Evolutionary conservation across 1,140 invertebrate species (phyloP).

Genomic region (Hydropsyche tenuis): DNA sequence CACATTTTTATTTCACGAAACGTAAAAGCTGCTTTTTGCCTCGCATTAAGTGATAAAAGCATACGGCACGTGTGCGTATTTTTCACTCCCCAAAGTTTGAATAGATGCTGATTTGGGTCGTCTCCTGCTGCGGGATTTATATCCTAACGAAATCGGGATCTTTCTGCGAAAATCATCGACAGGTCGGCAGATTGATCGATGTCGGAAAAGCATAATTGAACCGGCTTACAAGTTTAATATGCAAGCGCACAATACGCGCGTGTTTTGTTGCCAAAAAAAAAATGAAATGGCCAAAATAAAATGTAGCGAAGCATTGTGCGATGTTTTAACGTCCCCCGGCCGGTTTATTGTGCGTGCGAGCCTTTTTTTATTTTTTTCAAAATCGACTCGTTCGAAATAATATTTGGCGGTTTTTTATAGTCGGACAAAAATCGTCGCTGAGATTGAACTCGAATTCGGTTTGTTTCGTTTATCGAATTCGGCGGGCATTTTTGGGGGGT

Average conservation of each 20-base stretch:
- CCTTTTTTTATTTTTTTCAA: neutral
- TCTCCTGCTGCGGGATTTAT: conserved; percentile 6
- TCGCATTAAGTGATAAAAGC: conserved; percentile 4
- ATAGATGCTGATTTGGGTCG: conserved; percentile 21
- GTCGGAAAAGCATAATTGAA: conserved; percentile 29
- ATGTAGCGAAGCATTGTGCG: neutral
- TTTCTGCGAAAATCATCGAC: conserved; percentile 20
- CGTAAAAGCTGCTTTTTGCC: conserved; percentile 1
- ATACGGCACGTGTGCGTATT: neutral
- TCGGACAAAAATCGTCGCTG: neutral
- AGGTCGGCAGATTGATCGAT: conserved; percentile 30
- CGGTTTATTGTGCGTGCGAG: neutral
- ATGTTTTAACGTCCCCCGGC: neutral
- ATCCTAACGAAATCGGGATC: neutral
- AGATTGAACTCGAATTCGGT: too few species aligned
- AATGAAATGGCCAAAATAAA: neutral
- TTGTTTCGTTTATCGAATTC: too few species aligned
- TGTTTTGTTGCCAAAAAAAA: too few species aligned
- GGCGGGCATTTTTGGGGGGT: too few species aligned
- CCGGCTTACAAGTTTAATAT: conserved; percentile 22
- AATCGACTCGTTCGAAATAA: neutral
- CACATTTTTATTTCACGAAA: conserved; percentile 5
- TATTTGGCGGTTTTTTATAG: neutral
- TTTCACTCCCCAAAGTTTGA: neutral
- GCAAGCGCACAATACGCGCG: conserved; percentile 5